phyloP scores from a whole-genome alignment of 2,113 vertebrate species.

The Raja brachyura region DNA sequence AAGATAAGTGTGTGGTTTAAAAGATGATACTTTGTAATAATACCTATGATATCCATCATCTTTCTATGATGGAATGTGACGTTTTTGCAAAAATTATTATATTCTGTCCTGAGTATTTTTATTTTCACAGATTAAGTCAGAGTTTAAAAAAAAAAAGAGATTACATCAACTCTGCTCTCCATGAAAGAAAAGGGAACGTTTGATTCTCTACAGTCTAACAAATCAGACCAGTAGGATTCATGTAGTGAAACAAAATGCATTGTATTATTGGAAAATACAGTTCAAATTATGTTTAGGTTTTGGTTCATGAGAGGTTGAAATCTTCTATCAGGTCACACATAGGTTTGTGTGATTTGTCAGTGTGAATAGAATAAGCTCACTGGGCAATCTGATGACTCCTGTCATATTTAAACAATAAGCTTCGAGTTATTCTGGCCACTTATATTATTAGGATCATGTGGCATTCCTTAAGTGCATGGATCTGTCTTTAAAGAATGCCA shows the following conservation, averaged over 20 bases:
- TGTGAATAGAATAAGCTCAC: not conserved
- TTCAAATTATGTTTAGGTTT: not conserved
- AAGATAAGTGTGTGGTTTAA: not conserved
- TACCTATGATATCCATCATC: not conserved
- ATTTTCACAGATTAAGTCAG: not conserved
- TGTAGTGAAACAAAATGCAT: not conserved
- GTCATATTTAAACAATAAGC: not conserved
- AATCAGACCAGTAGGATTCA: not conserved
- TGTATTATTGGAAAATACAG: not conserved
- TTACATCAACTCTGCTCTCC: not conserved
- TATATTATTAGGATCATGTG: not conserved
- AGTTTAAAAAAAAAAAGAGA: not conserved
- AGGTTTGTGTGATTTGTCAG: not conserved
- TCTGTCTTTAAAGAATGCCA: not conserved
- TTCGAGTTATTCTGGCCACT: not conserved
- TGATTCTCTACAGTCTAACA: not conserved
- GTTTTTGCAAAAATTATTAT: not conserved
- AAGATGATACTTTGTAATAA: not conserved
- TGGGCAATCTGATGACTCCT: not conserved
- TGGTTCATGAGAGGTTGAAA: not conserved
- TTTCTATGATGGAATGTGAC: not conserved
- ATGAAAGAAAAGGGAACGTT: not conserved
- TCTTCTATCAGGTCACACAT: not conserved
- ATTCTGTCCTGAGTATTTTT: not conserved
- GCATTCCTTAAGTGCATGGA: not conserved